Percentiles rank a stretch among this genome's conserved stretches.
phyloP scores from a whole-genome alignment of 2,797 vertebrate genomes.

The Sebastes steindachneri region DNA sequence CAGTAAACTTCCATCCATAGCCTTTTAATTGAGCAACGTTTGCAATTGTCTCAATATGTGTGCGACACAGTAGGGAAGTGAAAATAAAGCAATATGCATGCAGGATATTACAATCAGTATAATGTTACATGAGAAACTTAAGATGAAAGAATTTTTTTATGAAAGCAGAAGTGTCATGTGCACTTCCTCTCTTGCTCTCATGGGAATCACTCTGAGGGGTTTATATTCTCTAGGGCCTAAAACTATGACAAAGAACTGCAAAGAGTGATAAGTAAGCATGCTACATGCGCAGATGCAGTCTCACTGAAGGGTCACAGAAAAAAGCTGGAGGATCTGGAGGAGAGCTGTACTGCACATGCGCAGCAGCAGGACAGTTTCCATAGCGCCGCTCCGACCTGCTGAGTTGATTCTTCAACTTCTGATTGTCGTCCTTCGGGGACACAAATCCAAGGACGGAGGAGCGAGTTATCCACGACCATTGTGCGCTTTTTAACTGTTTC shows the following conservation, averaged over 20 bases:
- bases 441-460: neutral
- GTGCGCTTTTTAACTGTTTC: neutral
- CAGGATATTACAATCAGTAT: neutral
- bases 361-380: constrained; percentile 59
- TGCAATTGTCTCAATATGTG: neutral
- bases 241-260: neutral
- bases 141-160: neutral
- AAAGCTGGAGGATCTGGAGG: neutral
- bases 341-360: constrained; percentile 56
- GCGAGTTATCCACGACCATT: neutral
- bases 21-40: neutral
- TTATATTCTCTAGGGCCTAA: neutral
- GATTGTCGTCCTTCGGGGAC: constrained; percentile 18
- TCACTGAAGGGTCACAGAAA: neutral
- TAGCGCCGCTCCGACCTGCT: constrained; percentile 52
- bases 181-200: neutral
- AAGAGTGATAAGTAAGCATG: neutral
- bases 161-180: constrained; percentile 49
- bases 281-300: neutral
- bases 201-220: neutral
- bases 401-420: constrained; percentile 68
- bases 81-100: neutral
- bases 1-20: neutral
- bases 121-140: neutral
- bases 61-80: constrained; percentile 22